These are phyloP conservation scores for Diuraphis noxia DNA, from an alignment of 1,140 invertebrate genomes.

Conservation along the genomic window DNA sequence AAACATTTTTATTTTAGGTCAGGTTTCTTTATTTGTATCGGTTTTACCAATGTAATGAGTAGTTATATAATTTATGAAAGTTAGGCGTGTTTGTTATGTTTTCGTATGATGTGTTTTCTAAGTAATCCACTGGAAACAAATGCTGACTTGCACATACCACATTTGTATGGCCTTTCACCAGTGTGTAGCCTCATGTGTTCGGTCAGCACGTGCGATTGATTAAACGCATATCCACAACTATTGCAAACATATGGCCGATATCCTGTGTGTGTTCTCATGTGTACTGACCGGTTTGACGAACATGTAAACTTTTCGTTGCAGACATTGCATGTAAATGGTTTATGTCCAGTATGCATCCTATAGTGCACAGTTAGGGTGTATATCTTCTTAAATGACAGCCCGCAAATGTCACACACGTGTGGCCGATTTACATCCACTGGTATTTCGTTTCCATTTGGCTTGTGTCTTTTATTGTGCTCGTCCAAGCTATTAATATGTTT, in stretches of 20 bases:
- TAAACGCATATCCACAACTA: conserved; percentile 21
- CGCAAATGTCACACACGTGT: neutral
- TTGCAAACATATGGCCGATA: conserved; percentile 29
- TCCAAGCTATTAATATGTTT: neutral
- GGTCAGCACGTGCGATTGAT: neutral
- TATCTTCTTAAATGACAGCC: neutral
- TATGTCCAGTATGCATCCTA: conserved; percentile 7
- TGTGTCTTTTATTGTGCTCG: neutral
- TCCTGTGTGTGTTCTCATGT: conserved; percentile 31
- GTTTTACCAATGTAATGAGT: neutral
- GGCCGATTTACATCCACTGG: neutral
- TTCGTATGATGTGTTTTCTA: neutral
- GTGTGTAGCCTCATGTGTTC: conserved; percentile 37
- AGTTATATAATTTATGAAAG: neutral
- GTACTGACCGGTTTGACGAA: neutral
- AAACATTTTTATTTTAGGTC: neutral
- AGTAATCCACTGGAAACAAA: conserved; percentile 59
- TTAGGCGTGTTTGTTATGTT: neutral
- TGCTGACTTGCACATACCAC: conserved; percentile 5
- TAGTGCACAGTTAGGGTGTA: neutral
- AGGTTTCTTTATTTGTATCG: neutral
- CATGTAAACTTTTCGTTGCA: conserved; percentile 5
- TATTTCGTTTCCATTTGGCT: neutral
- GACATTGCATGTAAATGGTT: neutral
- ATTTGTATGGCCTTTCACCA: conserved; percentile 47